Evolutionary conservation across 2,888 invertebrate genomes (phyloP).

Genomic region (Aleiodes testaceus): DNA sequence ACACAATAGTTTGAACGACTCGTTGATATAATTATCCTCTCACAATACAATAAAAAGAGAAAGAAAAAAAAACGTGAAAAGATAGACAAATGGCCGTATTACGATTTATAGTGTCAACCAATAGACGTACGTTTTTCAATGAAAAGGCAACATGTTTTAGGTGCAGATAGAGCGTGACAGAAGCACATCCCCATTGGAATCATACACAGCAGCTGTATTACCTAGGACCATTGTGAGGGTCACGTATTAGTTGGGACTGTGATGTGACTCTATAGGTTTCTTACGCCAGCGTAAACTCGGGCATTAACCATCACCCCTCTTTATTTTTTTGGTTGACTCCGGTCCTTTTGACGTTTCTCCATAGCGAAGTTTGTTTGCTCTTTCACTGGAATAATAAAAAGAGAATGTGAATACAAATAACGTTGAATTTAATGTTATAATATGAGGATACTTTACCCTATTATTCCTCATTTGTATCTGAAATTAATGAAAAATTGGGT

Average conservation of each 20-base stretch:
- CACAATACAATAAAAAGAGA: slow-evolving; percentile 10
- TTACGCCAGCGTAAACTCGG: slow-evolving; percentile 34
- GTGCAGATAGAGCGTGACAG: slow-evolving; percentile 7
- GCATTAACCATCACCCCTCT: slow-evolving; percentile 18
- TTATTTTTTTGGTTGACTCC: slow-evolving; percentile 31
- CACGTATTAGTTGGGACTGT: slow-evolving; percentile 56
- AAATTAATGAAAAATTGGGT: too few relatives aligned
- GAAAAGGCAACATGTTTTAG: slow-evolving; percentile 18
- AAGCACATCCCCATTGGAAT: slow-evolving; percentile 3
- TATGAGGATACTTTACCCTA: background rate
- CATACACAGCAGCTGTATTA: slow-evolving; percentile 55
- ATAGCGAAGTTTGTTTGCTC: slow-evolving; percentile 42
- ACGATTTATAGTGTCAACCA: slow-evolving; percentile 32
- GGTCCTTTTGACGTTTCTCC: slow-evolving; percentile 27
- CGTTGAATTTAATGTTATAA: slow-evolving; percentile 45
- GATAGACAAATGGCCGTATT: slow-evolving; percentile 23
- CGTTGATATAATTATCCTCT: slow-evolving; percentile 31
- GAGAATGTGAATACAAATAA: slow-evolving; percentile 45
- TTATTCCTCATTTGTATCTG: too few relatives aligned
- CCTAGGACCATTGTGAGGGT: slow-evolving; percentile 56
- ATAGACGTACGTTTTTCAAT: slow-evolving; percentile 6
- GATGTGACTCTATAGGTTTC: slow-evolving; percentile 23
- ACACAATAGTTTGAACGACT: slow-evolving; percentile 28
- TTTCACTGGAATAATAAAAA: slow-evolving; percentile 45
- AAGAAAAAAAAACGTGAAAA: slow-evolving; percentile 17